Percentiles rank a stretch among this genome's conserved stretches.
Conservation (phyloP, 2,113 vertebrate species). For the Halcyon senegalensis region DNA sequence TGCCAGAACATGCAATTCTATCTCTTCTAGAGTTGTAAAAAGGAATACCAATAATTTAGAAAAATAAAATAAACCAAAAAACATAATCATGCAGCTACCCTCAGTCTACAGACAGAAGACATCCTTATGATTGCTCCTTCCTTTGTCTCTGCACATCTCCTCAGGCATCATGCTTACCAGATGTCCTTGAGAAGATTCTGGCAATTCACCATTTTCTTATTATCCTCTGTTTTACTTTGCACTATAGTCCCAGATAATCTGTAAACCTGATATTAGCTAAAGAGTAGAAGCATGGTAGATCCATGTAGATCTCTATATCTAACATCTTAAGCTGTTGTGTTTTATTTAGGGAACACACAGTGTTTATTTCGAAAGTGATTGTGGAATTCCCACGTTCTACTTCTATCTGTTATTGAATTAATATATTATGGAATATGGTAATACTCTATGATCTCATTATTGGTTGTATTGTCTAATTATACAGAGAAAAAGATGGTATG, state of each 20-base stretch:
- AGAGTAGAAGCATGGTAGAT: neutral
- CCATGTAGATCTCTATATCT: neutral
- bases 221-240: neutral
- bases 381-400: neutral
- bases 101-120: neutral
- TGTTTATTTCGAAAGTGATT: neutral
- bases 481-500: neutral
- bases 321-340: neutral
- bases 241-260: neutral
- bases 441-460: fast-evolving
- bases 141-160: neutral
- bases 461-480: neutral
- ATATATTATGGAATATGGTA: neutral
- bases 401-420: neutral
- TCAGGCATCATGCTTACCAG: neutral
- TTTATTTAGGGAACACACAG: neutral
- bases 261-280: neutral
- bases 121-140: neutral
- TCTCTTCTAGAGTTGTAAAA: neutral
- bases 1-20: neutral
- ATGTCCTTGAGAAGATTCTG: neutral
- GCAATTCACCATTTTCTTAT: neutral
- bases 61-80: neutral
- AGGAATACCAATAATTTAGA: neutral
- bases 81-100: neutral